Conservation (phyloP, 1,140 invertebrate species). For the Nephila pilipes region DNA sequence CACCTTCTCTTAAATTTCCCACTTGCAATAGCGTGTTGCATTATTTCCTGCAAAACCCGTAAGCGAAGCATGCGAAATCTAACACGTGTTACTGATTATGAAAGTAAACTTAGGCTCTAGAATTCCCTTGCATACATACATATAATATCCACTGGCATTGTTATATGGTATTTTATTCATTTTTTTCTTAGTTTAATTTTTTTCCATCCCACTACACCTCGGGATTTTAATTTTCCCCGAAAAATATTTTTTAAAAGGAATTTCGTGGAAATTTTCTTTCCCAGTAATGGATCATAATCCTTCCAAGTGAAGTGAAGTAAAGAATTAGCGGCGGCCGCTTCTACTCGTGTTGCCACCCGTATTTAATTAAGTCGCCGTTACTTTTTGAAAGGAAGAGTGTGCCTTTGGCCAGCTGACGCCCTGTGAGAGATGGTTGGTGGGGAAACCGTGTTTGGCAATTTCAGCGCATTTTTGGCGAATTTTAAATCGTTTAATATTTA, state of each 20-base stretch:
- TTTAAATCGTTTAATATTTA: too few relatives aligned
- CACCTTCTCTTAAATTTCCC: slow-evolving; percentile 64
- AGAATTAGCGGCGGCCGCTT: slow-evolving; percentile 69
- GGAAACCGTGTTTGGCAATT: background rate
- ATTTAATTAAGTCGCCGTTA: slow-evolving; percentile 75
- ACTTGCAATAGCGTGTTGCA: slow-evolving; percentile 58
- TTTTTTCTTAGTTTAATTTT: slow-evolving; percentile 26
- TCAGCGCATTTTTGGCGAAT: slow-evolving; percentile 30
- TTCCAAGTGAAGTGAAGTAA: slow-evolving; percentile 71
- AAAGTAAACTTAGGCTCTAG: slow-evolving; percentile 49
- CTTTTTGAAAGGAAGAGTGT: slow-evolving; percentile 75
- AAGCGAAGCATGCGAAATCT: slow-evolving; percentile 62
- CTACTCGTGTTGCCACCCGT: slow-evolving; percentile 74
- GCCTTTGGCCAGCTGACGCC: slow-evolving; percentile 73
- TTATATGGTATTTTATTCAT: slow-evolving; percentile 54
- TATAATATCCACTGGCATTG: slow-evolving; percentile 71
- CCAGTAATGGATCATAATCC: slow-evolving; percentile 75
- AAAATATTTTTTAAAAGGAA: slow-evolving; percentile 64
- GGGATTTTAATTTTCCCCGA: slow-evolving; percentile 73
- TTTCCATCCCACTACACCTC: slow-evolving; percentile 49
- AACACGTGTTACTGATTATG: slow-evolving; percentile 71
- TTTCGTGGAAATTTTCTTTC: slow-evolving; percentile 71
- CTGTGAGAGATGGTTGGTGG: slow-evolving; percentile 26
- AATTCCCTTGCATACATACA: slow-evolving; percentile 66
- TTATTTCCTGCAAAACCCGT: slow-evolving; percentile 53